Percentiles rank a stretch among this genome's conserved stretches.
Conservation (phyloP, 1,140 invertebrate genomes). For the Anthonomus grandis region DNA sequence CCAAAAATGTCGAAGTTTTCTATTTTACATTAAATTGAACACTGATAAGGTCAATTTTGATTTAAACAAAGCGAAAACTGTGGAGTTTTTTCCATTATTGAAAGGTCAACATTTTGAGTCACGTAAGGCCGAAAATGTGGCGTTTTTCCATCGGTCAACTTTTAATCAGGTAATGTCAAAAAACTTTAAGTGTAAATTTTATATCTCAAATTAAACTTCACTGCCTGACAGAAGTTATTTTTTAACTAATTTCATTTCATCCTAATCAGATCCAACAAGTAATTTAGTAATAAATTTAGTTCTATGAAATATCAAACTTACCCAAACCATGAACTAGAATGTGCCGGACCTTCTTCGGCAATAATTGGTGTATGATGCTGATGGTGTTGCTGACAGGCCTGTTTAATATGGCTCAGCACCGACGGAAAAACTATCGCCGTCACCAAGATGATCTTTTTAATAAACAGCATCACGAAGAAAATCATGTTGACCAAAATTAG, state of each 20-base stretch:
- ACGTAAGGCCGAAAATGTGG: too few species aligned
- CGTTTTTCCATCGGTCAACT: too few species aligned
- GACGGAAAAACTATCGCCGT: conserved; percentile 60
- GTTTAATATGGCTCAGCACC: conserved; percentile 49
- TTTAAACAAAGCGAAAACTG: too few species aligned
- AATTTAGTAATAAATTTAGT: neutral
- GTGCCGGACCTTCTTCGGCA: conserved; percentile 1
- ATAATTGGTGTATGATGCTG: conserved; percentile 9
- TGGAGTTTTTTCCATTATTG: too few species aligned
- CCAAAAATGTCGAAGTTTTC: too few species aligned
- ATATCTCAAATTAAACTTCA: too few species aligned
- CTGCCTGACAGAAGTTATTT: too few species aligned
- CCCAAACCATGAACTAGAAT: conserved; percentile 22
- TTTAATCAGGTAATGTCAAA: neutral
- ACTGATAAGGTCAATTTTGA: too few species aligned
- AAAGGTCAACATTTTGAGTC: too few species aligned
- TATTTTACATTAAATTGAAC: too few species aligned
- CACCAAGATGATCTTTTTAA: conserved; percentile 65
- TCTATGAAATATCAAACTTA: conserved; percentile 6
- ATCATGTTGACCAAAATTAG: conserved; percentile 54
- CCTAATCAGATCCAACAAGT: neutral
- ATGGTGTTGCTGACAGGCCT: conserved; percentile 32
- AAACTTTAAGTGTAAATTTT: too few species aligned
- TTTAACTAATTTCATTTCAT: neutral
- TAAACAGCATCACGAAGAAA: conserved; percentile 61